Evolutionary conservation across 2,888 invertebrate species (phyloP), one percentile per base, ranked within the genome.

Genomic region (Sisyra nigra): DNA sequence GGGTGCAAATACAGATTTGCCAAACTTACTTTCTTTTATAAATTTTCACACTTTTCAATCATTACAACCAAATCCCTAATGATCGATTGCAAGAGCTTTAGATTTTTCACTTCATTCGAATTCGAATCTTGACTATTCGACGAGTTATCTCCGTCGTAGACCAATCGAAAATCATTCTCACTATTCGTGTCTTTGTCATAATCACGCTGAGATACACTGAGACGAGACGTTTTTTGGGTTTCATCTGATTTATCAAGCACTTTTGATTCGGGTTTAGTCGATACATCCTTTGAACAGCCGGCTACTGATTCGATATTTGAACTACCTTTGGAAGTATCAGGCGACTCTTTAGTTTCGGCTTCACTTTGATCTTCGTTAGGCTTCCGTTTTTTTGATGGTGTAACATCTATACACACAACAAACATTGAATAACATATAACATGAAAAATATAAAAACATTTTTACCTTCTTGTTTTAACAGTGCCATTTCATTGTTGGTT

Each of bases 1-100:
- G 3, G 5, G 24, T 24, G 24, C 24, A 24, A 24, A 24, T 24
- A 24, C 24, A 24, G 24, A 24, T 7, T 24, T 24, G 24, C 7
- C 7, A 24, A 24, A 24, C 7, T 24, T 7, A 24, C n/a, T n/a
- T n/a, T n/a, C n/a, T 24, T 24, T 34, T 41, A 41, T 19, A 34
- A 41, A 18, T 19, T 11, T 14, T 41, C 41, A 15, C 30, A 18
- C 50, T 60, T 60, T 49, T 62, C 58, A 42, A 61, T 56, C 47
- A 63, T 55, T 50, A 54, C 55, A 44, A 60, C 53, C 47, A 63
- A 54, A 53, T 63, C 62, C 43, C 55, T 58, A 46, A 63, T 57
- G 44, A 60, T 57, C 46, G 57, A 54, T 45, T 57, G 58, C 45
- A 63, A 52, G 42, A 62, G 50, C 48, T 57, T 57, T 42, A 62